These are phyloP conservation scores for Drosophila lutescens DNA, from an alignment of 2,888 invertebrate genomes.

Conservation along the genomic window DNA sequence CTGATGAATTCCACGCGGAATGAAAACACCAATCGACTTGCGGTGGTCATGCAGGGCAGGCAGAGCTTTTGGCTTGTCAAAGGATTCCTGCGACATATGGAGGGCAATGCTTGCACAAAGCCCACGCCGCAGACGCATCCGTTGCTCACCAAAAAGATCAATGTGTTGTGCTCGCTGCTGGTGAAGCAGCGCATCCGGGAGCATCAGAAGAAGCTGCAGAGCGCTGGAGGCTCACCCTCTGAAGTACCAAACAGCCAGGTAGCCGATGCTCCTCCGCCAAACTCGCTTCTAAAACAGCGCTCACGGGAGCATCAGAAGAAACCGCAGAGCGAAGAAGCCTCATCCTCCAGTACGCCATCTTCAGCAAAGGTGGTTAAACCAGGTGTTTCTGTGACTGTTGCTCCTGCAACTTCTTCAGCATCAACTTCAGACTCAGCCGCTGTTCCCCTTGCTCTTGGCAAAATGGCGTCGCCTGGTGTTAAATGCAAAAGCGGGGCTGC, in stretches of 20 bases:
- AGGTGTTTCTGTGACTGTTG: neutral
- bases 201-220: conserved; percentile 45
- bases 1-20: conserved; percentile 68
- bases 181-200: conserved; percentile 81
- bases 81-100: conserved; percentile 79
- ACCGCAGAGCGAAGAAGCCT: neutral
- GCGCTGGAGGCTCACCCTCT: neutral
- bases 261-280: neutral
- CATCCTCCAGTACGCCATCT: neutral
- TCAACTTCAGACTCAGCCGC: neutral
- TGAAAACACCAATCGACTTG: conserved; percentile 70
- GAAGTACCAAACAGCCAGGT: neutral
- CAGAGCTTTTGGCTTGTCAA: conserved; percentile 80
- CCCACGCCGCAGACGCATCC: conserved; percentile 83
- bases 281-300: neutral
- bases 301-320: neutral
- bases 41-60: conserved; percentile 82
- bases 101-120: conserved; percentile 78
- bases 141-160: conserved; percentile 82
- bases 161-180: conserved; percentile 80
- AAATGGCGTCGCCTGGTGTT: neutral
- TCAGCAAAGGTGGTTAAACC: neutral
- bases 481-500: conserved; percentile 36
- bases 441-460: neutral
- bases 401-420: neutral